phyloP scores from a whole-genome alignment of 2,888 invertebrate genomes.

The Euclidia mi region DNA sequence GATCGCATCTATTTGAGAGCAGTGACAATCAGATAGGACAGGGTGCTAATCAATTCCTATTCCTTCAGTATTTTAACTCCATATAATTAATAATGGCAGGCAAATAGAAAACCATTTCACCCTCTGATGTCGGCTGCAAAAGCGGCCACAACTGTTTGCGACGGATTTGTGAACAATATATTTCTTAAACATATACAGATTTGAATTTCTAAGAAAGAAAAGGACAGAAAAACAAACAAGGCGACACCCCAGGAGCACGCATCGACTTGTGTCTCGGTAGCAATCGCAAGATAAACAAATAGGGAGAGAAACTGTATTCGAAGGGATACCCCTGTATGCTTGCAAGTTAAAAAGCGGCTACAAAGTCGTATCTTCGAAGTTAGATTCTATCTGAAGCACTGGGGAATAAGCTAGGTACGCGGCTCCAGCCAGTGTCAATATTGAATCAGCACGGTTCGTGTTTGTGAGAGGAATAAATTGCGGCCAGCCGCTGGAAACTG shows the following conservation, averaged over 20 bases:
- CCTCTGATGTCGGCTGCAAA: conserved; percentile 23
- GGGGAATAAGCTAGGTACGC: conserved; percentile 77
- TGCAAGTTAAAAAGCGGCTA: conserved; percentile 69
- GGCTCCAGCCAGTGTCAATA: conserved; percentile 81
- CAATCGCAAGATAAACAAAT: conserved; percentile 59
- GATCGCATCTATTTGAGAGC: conserved; percentile 75
- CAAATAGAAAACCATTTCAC: conserved; percentile 15
- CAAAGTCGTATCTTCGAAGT: conserved; percentile 72
- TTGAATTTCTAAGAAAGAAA: conserved; percentile 41
- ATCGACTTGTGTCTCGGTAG: conserved; percentile 44
- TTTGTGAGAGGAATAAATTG: conserved; percentile 87
- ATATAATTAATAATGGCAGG: conserved; percentile 59
- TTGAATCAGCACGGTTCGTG: conserved; percentile 83
- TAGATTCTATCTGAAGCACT: conserved; percentile 72
- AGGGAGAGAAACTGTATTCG: conserved; percentile 53
- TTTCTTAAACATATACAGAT: conserved; percentile 27
- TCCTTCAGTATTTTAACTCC: conserved; percentile 63
- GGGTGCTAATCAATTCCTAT: conserved; percentile 77
- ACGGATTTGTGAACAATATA: conserved; percentile 40
- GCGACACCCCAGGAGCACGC: conserved; percentile 45
- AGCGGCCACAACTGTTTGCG: conserved; percentile 2
- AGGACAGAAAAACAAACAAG: conserved; percentile 45
- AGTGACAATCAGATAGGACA: conserved; percentile 71
- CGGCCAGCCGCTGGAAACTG: conserved; percentile 74
- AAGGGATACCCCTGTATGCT: conserved; percentile 54